phyloP scores from a whole-genome alignment of 2,113 vertebrate genomes.

The Gymnocephalus cernua region DNA sequence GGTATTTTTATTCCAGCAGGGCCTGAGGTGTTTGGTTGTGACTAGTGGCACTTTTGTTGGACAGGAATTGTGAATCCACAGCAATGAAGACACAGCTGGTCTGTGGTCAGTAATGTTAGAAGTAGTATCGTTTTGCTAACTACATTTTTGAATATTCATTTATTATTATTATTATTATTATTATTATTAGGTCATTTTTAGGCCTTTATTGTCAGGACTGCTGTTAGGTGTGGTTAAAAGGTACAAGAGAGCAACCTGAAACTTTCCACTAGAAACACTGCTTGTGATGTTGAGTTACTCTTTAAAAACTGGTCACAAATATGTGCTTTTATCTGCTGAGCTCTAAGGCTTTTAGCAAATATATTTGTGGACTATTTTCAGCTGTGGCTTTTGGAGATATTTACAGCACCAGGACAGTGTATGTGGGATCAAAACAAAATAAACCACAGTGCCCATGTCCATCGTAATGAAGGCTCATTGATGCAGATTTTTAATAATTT shows the following conservation, averaged over 20 bases:
- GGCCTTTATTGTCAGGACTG: too few species aligned
- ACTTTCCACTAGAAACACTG: too few species aligned
- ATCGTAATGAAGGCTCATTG: background rate
- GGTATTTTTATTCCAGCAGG: constrained; percentile 66
- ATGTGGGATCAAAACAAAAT: background rate
- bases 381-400: background rate
- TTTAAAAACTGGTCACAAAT: background rate
- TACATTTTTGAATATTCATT: background rate
- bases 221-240: too few species aligned
- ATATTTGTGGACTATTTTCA: background rate
- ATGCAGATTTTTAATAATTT: background rate
- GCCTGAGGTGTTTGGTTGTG: constrained; percentile 46
- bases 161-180: too few species aligned
- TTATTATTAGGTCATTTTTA: too few species aligned
- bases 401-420: background rate
- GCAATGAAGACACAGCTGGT: constrained; percentile 18
- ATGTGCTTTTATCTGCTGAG: background rate
- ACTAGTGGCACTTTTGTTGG: constrained; percentile 44
- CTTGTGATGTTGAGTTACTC: background rate
- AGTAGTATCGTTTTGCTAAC: background rate
- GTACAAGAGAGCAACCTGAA: background rate
- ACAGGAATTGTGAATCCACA: constrained; percentile 39
- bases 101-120: constrained; percentile 21
- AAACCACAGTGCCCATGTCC: background rate
- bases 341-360: too few species aligned